These are phyloP conservation scores for Chloroclystis v-ata DNA, from an alignment of 2,888 invertebrate genomes.

Conservation along the genomic window DNA sequence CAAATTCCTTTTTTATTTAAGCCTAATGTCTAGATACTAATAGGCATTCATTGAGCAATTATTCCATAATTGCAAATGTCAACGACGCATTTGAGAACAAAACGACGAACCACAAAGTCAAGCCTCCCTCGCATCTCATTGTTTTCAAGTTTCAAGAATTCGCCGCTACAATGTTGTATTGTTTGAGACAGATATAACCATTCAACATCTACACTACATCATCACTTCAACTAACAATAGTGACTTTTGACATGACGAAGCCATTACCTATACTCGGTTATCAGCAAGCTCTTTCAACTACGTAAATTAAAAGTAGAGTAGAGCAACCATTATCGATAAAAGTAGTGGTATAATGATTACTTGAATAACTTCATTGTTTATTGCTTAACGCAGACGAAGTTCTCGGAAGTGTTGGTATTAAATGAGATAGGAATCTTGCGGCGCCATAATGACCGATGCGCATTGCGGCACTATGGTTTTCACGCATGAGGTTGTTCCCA, in stretches of 20 bases:
- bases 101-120: slow-evolving; percentile 39
- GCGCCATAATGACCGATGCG: slow-evolving; percentile 30
- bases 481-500: slow-evolving; percentile 63
- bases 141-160: slow-evolving; percentile 52
- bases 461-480: slow-evolving; percentile 31
- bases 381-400: slow-evolving; percentile 9
- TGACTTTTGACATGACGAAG: slow-evolving; percentile 26
- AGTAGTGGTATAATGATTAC: slow-evolving; percentile 6
- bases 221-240: slow-evolving; percentile 28
- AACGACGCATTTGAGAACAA: slow-evolving; percentile 43
- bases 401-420: slow-evolving; percentile 12
- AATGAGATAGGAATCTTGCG: slow-evolving; percentile 22
- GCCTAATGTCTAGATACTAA: no score
- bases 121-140: slow-evolving; percentile 68
- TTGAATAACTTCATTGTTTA: slow-evolving; percentile 15
- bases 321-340: slow-evolving; percentile 9
- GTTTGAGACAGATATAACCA: slow-evolving; percentile 35
- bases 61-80: slow-evolving; percentile 51
- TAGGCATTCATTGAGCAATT: slow-evolving; percentile 42
- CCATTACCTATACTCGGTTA: slow-evolving; percentile 15
- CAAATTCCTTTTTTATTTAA: no score
- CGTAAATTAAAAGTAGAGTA: not conserved
- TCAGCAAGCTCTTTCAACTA: slow-evolving; percentile 9
- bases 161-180: slow-evolving; percentile 27
- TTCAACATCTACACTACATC: slow-evolving; percentile 29